phyloP scores from a whole-genome alignment of 2,113 vertebrate species.

The Stictonetta naevosa region DNA sequence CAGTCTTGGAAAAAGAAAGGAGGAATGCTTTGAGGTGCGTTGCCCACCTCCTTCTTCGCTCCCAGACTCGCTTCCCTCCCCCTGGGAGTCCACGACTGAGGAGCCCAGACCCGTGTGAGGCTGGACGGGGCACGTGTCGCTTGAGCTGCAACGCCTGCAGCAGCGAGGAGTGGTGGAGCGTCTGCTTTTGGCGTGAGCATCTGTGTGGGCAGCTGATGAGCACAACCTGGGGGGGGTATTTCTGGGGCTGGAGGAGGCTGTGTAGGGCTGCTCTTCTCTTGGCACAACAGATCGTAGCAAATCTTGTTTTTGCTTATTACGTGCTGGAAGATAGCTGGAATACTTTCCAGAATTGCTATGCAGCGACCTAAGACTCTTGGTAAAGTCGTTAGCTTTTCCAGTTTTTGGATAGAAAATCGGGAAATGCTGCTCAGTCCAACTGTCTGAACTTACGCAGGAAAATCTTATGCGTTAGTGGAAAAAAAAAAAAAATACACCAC shows the following conservation, averaged over 20 bases:
- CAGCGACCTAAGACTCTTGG: neutral
- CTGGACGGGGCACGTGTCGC: fast-evolving
- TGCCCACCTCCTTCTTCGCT: neutral
- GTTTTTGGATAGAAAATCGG: neutral
- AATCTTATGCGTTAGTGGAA: neutral
- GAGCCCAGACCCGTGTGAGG: neutral
- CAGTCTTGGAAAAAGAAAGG: neutral
- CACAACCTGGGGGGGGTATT: neutral
- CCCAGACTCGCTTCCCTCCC: neutral
- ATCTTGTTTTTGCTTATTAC: neutral
- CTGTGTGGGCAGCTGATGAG: neutral
- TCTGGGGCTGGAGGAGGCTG: neutral
- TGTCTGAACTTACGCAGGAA: neutral
- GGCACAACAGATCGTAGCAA: neutral
- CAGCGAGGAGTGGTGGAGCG: neutral
- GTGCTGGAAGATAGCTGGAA: neutral
- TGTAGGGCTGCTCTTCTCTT: neutral
- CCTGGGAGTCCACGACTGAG: neutral
- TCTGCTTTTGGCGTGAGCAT: neutral
- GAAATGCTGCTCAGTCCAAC: neutral
- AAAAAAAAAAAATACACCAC: neutral
- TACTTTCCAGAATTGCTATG: neutral
- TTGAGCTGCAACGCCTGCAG: neutral
- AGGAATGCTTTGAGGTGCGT: neutral
- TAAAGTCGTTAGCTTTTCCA: neutral